Percentiles rank a stretch among this genome's conserved stretches.
Evolutionary conservation across 37 sponge, comb jelly and placozoan genomes (phyloP).

Genomic region (Cladorhizidae sp.): DNA sequence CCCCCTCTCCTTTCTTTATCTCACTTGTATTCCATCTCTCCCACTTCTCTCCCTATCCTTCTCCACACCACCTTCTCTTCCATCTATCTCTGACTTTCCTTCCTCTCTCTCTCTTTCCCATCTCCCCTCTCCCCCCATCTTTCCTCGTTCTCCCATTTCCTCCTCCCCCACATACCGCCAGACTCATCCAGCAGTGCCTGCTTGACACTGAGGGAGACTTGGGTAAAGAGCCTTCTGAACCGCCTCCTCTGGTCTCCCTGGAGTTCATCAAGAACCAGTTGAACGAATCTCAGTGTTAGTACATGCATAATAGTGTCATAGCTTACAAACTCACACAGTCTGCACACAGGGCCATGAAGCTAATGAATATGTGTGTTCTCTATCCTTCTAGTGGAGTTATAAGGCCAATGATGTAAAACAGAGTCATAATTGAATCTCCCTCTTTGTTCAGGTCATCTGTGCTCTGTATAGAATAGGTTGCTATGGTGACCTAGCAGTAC

Average conservation of each 20-base stretch:
- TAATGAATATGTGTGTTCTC: background rate
- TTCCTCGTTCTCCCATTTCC: background rate
- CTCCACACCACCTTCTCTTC: background rate
- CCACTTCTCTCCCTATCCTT: background rate
- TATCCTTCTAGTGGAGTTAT: background rate
- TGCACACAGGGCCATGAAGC: background rate
- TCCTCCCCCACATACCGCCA: background rate
- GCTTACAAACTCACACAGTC: background rate
- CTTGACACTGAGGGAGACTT: background rate
- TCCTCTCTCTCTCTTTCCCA: background rate
- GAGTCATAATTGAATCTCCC: too few species aligned
- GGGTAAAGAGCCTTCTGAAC: too few species aligned
- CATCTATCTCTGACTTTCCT: background rate
- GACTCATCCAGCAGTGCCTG: slow-evolving; percentile 5
- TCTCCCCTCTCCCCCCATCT: background rate
- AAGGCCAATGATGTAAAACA: background rate
- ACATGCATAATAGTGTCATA: background rate
- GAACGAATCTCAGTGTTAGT: slow-evolving; percentile 2
- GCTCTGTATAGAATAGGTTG: too few species aligned
- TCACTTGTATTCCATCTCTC: background rate
- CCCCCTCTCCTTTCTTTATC: background rate
- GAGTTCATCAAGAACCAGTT: slow-evolving; percentile 12
- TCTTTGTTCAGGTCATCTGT: too few species aligned
- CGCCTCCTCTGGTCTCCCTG: slow-evolving; percentile 1
- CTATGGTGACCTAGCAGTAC: too few species aligned